Evolutionary conservation across 2,113 vertebrate species (phyloP), one percentile per base, ranked within the genome.

Genomic region (Myiozetetes cayanensis): DNA sequence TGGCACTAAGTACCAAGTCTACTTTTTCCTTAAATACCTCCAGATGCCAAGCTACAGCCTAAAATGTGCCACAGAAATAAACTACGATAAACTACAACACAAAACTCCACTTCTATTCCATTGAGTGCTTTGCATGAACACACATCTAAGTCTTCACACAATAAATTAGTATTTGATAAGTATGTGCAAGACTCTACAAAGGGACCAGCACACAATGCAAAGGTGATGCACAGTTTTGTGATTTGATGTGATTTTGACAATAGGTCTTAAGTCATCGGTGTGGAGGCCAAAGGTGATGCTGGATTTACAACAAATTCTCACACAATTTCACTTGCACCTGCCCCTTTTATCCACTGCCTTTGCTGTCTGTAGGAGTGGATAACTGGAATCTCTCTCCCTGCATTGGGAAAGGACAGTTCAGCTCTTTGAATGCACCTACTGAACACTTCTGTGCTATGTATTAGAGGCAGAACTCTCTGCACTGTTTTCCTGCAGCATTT

Each of bases 161-260:
- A 1, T 4, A 55, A 56, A 33, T 16, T 14, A 5, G 55, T 58
- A 50, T 46, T 41, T 62, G 8, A 4, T n/a, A 47, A 55, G 15
- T 2, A 16, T 6, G 11, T 50, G 35, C 12, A 33, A 27, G 49
- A 52, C 24, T 6, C 37, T 53, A 23, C 28, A 49, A 39, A 47
- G 10, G 31, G 28, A 28, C 27, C 27, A 50, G 75, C 24, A 21
- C 8, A 27, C 8, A 37, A 6, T 3, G 14, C 23, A 53, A 44
- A 52, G 53, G 35, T 49, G 46, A n/a, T 12, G 7, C 1, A 0
- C 27, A 37, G 33, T 2, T 31, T 2, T 31, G 46, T 66, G 46
- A 24, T 50, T 80, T 46, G 37, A 27, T 46, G n/a, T 76, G 15
- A 27, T 21, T 39, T 21, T n/a, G 25, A 56, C 30, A 27, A 37